A percentile compares a stretch with the other conserved stretches of the same genome.
Evolutionary conservation across 2,797 vertebrate genomes (phyloP).

Genomic region (Microctenopoma lineatum): DNA sequence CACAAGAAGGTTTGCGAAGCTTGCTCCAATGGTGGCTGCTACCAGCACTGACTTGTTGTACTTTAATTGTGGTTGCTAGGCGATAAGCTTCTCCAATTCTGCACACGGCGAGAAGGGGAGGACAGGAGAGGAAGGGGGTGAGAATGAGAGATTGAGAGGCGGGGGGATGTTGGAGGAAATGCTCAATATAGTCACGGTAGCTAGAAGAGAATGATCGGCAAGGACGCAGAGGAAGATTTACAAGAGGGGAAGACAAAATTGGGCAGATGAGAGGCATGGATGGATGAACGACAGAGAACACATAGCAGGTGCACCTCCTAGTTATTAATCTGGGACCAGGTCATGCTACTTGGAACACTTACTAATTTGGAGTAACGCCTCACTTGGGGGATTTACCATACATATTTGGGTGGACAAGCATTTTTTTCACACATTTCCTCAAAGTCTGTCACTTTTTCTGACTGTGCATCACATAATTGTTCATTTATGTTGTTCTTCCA

Average conservation of each 20-base stretch:
- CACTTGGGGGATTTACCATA: conserved; percentile 18
- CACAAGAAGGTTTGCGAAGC: conserved; percentile 69
- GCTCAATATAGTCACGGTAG: conserved; percentile 77
- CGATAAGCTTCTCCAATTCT: conserved; percentile 86
- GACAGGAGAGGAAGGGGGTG: conserved; percentile 45
- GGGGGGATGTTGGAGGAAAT: conserved; percentile 58
- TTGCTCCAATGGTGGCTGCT: conserved; percentile 70
- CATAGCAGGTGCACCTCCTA: conserved; percentile 41
- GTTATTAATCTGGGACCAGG: conserved; percentile 5
- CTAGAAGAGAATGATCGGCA: conserved; percentile 53
- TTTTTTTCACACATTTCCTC: not conserved
- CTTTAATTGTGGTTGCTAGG: conserved; percentile 89
- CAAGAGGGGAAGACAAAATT: conserved; percentile 37
- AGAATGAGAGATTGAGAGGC: conserved; percentile 61
- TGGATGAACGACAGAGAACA: conserved; percentile 3
- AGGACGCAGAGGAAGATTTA: conserved; percentile 39
- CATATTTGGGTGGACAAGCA: not conserved
- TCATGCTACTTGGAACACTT: not conserved
- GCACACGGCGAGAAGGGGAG: conserved; percentile 71
- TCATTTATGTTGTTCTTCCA: not conserved
- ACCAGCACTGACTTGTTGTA: conserved; percentile 84
- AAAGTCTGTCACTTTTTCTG: not conserved
- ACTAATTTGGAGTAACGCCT: not conserved
- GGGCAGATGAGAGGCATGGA: conserved; percentile 34
- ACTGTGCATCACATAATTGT: not conserved